Evolutionary conservation across 2,888 invertebrate genomes (phyloP).

Genomic region (Nomada hirtipes): DNA sequence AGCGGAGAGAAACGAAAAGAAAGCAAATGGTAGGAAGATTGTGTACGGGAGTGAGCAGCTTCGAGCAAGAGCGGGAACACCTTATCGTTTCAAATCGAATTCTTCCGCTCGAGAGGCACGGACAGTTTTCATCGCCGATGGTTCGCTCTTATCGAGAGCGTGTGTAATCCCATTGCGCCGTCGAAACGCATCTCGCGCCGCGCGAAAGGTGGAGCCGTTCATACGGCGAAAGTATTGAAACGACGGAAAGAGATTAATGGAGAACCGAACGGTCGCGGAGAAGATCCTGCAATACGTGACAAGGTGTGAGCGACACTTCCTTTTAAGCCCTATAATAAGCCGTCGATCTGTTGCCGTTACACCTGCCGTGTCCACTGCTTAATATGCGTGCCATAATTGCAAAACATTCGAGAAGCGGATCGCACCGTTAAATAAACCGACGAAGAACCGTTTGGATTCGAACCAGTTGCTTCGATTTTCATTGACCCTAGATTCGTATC

Average conservation of each 20-base stretch:
- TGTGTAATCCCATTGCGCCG: constrained; percentile 21
- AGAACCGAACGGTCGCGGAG: constrained; percentile 39
- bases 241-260: constrained; percentile 56
- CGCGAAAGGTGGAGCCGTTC: not conserved
- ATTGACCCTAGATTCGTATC: not conserved
- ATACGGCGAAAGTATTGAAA: constrained; percentile 31
- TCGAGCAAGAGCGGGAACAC: not conserved
- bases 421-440: constrained; percentile 68
- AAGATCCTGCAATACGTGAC: constrained; percentile 68
- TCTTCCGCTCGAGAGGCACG: constrained; percentile 34
- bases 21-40: not conserved
- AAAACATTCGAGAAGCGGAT: constrained; percentile 73
- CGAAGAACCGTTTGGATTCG: not conserved
- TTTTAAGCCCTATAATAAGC: constrained; percentile 71
- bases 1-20: no score
- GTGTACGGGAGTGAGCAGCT: not conserved
- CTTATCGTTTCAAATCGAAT: constrained; percentile 34
- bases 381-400: constrained; percentile 77
- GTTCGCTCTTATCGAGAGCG: constrained; percentile 2
- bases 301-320: constrained; percentile 81
- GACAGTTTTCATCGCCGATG: constrained; percentile 6
- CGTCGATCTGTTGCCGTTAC: constrained; percentile 77
- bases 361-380: constrained; percentile 76
- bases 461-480: no score
- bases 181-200: not conserved